phyloP scores from a whole-genome alignment of 1,140 invertebrate species.

The Hypothenemus hampei region DNA sequence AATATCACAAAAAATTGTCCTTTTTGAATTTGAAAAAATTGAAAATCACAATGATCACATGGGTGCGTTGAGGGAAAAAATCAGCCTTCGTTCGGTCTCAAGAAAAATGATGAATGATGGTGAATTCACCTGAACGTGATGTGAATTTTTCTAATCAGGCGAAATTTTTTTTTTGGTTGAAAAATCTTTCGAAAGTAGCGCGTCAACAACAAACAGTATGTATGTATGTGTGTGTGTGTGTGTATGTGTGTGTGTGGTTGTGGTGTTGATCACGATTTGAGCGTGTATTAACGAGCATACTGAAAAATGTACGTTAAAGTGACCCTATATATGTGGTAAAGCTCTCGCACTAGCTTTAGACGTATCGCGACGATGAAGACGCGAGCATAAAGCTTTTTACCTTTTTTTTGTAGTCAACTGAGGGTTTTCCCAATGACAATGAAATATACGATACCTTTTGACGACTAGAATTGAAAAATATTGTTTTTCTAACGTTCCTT shows the following conservation, averaged over 20 bases:
- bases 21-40: background rate
- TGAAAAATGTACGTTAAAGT: constrained; percentile 29
- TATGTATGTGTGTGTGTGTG: constrained; percentile 6
- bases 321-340: constrained; percentile 31
- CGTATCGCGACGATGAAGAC: constrained; percentile 22
- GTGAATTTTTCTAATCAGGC: no score
- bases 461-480: no score
- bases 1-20: constrained; percentile 1
- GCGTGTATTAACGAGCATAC: constrained; percentile 26
- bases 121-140: background rate
- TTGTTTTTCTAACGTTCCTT: no score
- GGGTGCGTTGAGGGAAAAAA: background rate
- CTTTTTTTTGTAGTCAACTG: constrained; percentile 1
- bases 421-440: background rate
- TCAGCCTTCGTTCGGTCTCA: constrained; percentile 8
- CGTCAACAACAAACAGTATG: constrained; percentile 6
- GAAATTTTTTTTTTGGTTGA: no score
- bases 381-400: constrained; percentile 6
- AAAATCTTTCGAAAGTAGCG: constrained; percentile 24
- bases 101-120: no score
- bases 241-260: no score
- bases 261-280: constrained; percentile 20
- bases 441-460: background rate
- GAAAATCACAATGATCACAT: constrained; percentile 7
- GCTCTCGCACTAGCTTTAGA: constrained; percentile 16